These are phyloP conservation scores for Temnopleurus reevesii DNA, from an alignment of 53 echinoderm and acorn worm species.

Conservation along the genomic window DNA sequence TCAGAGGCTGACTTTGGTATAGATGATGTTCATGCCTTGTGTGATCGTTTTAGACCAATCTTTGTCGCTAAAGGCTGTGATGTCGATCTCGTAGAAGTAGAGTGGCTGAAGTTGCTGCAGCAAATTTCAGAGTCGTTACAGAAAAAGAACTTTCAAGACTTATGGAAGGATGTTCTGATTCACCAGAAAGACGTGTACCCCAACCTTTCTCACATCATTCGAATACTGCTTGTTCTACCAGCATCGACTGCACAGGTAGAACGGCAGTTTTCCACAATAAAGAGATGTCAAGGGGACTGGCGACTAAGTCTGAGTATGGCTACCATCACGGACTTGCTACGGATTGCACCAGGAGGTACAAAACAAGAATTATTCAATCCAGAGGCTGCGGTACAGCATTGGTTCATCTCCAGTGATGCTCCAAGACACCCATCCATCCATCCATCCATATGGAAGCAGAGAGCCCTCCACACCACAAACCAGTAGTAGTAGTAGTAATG, in stretches of 20 bases:
- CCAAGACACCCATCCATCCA: not conserved
- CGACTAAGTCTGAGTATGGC: conserved; percentile 53
- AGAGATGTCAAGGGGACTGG: conserved; percentile 63
- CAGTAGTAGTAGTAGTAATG: too few species aligned
- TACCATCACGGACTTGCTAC: conserved; percentile 52
- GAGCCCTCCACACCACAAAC: not conserved
- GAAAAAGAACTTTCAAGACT: not conserved
- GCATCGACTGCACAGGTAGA: conserved; percentile 64
- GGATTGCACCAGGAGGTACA: conserved; percentile 48
- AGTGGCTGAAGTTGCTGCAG: conserved; percentile 16
- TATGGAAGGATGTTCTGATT: conserved; percentile 2
- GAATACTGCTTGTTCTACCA: conserved; percentile 59
- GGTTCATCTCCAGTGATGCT: conserved; percentile 43
- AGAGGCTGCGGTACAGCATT: conserved; percentile 53
- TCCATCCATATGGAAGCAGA: conserved; percentile 34
- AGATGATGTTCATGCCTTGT: not conserved
- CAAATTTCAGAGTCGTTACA: not conserved
- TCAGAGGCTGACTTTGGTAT: not conserved
- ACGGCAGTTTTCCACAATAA: conserved; percentile 64
- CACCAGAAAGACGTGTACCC: conserved; percentile 27
- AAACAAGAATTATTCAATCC: conserved; percentile 9
- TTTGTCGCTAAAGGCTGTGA: not conserved
- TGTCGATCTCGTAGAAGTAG: not conserved
- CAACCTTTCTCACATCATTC: conserved; percentile 56
- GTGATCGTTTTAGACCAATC: not conserved